A percentile compares a stretch with the other conserved stretches of the same genome.
Conservation (phyloP, 1,140 invertebrate genomes). For the Frieseomelitta varia region DNA sequence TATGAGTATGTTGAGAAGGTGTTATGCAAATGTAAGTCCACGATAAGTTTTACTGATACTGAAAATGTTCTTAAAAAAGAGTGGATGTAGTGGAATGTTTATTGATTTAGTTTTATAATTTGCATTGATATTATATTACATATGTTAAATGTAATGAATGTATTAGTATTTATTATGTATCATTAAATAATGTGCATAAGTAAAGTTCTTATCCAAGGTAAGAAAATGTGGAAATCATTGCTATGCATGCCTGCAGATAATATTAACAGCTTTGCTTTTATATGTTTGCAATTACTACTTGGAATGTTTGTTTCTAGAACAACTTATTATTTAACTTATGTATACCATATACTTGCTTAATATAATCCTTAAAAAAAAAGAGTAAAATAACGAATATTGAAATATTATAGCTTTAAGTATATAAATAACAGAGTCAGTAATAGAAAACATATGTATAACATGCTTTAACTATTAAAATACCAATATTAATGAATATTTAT, state of each 20-base stretch:
- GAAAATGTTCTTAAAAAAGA: constrained; percentile 70
- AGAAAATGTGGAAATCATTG: constrained; percentile 41
- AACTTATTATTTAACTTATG: constrained; percentile 13
- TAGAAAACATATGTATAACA: constrained; percentile 4
- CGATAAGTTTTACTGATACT: constrained; percentile 72
- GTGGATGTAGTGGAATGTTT: not conserved
- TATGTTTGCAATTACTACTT: constrained; percentile 15
- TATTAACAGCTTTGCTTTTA: constrained; percentile 45
- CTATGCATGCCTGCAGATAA: constrained; percentile 50
- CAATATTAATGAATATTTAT: constrained; percentile 33
- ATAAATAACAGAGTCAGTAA: not conserved
- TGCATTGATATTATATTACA: constrained; percentile 20
- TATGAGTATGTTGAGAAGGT: constrained; percentile 5
- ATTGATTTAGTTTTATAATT: constrained; percentile 36
- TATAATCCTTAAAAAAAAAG: constrained; percentile 25
- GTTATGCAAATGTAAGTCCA: constrained; percentile 39
- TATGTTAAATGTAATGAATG: not conserved
- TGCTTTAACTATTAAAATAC: constrained; percentile 27
- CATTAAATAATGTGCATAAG: constrained; percentile 24
- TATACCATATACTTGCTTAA: not conserved
- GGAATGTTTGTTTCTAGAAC: constrained; percentile 48
- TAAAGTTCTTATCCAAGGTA: constrained; percentile 46
- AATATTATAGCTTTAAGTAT: not conserved
- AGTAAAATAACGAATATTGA: constrained; percentile 2
- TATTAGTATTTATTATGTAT: constrained; percentile 26